phyloP scores from a whole-genome alignment of 2,113 vertebrate species.

The Lepisosteus osseus region DNA sequence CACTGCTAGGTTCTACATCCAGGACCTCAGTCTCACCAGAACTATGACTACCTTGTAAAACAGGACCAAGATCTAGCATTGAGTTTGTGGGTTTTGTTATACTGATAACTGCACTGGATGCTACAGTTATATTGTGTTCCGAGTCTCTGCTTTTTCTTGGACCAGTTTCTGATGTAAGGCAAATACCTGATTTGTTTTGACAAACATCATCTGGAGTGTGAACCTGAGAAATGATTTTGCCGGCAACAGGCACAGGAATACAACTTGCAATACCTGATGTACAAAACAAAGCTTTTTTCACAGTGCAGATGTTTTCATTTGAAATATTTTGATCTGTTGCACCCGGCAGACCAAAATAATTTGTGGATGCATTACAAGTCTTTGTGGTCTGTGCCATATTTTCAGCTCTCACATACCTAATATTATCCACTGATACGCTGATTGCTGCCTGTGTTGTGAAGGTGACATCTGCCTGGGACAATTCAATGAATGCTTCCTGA shows the following conservation, averaged over 20 bases:
- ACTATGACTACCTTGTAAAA: constrained; percentile 29
- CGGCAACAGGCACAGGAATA: constrained; percentile 84
- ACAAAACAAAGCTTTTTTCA: constrained; percentile 86
- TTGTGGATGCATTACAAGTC: constrained; percentile 61
- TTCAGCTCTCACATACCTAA: constrained; percentile 78
- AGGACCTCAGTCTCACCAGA: constrained; percentile 17
- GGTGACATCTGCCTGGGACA: constrained; percentile 86
- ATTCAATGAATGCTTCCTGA: constrained; percentile 94
- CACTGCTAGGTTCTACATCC: constrained; percentile 11
- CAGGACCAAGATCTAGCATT: constrained; percentile 39
- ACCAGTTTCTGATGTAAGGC: constrained; percentile 40
- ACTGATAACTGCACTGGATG: constrained; percentile 51
- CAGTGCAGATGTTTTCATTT: constrained; percentile 69
- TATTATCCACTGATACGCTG: constrained; percentile 85
- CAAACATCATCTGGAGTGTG: constrained; percentile 54
- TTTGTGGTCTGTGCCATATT: constrained; percentile 56
- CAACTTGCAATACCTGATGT: constrained; percentile 90
- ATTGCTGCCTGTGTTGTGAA: constrained; percentile 91
- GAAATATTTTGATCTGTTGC: constrained; percentile 45
- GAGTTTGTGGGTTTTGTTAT: constrained; percentile 60
- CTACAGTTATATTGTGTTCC: constrained; percentile 27
- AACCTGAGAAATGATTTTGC: constrained; percentile 73
- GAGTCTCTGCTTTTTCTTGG: constrained; percentile 41
- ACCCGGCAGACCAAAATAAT: constrained; percentile 48
- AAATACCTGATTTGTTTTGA: constrained; percentile 45